Conservation (phyloP, 64 coral and sea anemone genomes). For the Platygyra sinensis region DNA sequence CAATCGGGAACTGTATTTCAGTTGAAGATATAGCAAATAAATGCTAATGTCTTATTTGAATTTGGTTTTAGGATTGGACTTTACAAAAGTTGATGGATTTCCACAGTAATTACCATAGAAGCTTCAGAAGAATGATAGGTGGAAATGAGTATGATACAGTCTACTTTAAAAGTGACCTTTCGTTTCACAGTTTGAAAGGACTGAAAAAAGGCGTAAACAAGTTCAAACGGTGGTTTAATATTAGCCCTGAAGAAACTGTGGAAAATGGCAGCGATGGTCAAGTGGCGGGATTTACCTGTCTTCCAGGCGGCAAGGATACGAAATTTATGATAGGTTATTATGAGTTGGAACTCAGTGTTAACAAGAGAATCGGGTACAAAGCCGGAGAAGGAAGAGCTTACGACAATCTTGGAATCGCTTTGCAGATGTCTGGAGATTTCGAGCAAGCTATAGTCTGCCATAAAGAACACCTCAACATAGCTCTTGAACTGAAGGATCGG, state of each 20-base stretch:
- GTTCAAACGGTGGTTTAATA: neutral
- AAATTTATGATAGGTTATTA: neutral
- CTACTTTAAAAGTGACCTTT: neutral
- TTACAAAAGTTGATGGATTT: neutral
- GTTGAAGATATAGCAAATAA: too few relatives aligned
- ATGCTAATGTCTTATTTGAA: too few relatives aligned
- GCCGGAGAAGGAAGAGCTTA: neutral
- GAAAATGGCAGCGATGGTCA: neutral
- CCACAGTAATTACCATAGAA: neutral
- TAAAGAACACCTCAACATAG: neutral
- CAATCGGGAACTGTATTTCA: too few relatives aligned
- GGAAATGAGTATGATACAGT: neutral
- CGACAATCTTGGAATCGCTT: neutral
- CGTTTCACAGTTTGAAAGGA: neutral
- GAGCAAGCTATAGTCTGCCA: neutral
- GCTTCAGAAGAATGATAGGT: neutral
- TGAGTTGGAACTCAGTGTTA: neutral
- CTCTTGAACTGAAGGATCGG: neutral
- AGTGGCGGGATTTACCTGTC: neutral
- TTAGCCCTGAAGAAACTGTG: neutral
- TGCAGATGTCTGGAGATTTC: neutral
- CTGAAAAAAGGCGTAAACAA: neutral
- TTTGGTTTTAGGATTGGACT: neutral
- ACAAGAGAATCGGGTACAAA: neutral
- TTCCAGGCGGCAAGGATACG: neutral